Conservation (phyloP, 2,113 vertebrate species). For the Epinephelus lanceolatus region DNA sequence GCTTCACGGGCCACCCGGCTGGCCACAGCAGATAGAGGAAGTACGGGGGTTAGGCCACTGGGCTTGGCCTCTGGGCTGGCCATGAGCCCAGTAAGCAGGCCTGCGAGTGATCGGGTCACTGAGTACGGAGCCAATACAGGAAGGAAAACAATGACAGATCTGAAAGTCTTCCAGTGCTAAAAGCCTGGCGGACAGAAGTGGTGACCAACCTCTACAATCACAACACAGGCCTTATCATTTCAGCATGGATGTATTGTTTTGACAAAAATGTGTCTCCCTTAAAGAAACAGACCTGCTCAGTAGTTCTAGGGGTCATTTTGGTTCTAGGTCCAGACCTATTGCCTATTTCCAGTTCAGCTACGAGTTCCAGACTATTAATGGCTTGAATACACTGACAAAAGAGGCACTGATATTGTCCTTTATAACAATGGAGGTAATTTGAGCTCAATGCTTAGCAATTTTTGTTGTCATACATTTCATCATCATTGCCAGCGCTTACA, state of each 20-base stretch:
- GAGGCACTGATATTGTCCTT: constrained; percentile 2
- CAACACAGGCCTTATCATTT: neutral
- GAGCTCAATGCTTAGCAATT: constrained; percentile 35
- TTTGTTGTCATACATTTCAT: constrained; percentile 60
- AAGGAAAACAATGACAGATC: constrained; percentile 61
- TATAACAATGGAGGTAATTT: constrained; percentile 36
- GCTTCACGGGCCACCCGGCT: constrained; percentile 49
- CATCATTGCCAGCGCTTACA: constrained; percentile 52
- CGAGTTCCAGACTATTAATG: constrained; percentile 15
- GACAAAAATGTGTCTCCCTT: neutral
- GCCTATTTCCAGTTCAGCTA: constrained; percentile 1
- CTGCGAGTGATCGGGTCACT: constrained; percentile 52
- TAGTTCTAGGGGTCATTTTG: neutral
- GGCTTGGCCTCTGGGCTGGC: constrained; percentile 41
- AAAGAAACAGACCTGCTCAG: neutral
- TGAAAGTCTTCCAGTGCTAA: constrained; percentile 39
- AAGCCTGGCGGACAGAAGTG: constrained; percentile 30
- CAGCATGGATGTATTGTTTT: neutral
- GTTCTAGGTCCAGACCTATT: neutral
- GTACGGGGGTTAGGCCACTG: constrained; percentile 35
- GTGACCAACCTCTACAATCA: constrained; percentile 22
- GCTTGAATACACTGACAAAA: constrained; percentile 20
- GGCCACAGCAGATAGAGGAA: constrained; percentile 63
- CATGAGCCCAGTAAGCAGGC: constrained; percentile 37
- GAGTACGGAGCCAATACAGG: constrained; percentile 40